Conservation (phyloP, 1,140 invertebrate species). For the Bemisia tabaci region DNA sequence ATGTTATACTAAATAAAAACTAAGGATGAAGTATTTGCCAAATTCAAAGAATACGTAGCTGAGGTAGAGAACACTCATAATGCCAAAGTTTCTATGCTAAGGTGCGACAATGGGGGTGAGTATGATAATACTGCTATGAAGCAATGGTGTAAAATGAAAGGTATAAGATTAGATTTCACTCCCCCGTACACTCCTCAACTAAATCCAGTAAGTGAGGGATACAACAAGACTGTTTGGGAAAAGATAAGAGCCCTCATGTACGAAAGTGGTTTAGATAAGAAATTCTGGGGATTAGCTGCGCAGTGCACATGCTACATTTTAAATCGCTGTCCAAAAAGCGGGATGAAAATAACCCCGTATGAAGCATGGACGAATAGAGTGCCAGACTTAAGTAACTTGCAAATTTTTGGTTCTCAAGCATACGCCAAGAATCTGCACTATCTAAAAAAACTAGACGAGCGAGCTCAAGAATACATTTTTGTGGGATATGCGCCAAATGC, state of each 20-base stretch:
- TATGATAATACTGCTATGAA: conserved; percentile 27
- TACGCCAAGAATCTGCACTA: no score
- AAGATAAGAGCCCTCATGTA: conserved; percentile 3
- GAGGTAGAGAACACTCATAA: no score
- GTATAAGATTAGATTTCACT: conserved; percentile 26
- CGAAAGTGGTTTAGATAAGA: neutral
- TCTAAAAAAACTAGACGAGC: no score
- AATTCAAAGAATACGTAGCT: no score
- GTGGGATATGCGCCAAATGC: conserved; percentile 1
- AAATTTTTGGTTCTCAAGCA: no score
- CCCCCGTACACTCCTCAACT: conserved; percentile 26
- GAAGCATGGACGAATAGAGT: no score
- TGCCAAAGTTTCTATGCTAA: conserved; percentile 24
- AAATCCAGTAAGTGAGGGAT: conserved; percentile 27
- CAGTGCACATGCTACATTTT: neutral
- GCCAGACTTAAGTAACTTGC: no score
- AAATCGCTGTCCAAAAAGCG: neutral
- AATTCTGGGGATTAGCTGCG: neutral
- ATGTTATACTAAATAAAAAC: no score
- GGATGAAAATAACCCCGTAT: neutral
- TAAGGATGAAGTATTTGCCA: no score
- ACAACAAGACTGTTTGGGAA: conserved; percentile 16
- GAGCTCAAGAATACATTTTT: neutral
- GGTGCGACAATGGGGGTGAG: conserved; percentile 33
- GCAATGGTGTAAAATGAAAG: conserved; percentile 21